Evolutionary conservation across 2,113 vertebrate genomes (phyloP).

Genomic region (Pluvialis apricaria): DNA sequence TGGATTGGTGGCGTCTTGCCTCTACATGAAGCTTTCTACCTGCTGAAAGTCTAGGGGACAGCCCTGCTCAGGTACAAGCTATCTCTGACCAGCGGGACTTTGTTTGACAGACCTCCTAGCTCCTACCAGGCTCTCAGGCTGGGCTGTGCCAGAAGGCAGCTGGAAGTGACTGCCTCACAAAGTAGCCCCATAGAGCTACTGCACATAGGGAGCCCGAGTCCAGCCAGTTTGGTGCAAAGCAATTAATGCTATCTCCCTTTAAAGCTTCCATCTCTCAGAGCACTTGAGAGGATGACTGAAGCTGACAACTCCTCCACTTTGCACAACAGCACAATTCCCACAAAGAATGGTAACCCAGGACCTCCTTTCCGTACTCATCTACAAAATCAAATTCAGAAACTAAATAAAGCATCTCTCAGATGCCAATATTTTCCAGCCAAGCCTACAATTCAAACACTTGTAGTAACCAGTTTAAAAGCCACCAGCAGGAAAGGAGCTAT

Average conservation of each 20-base stretch:
- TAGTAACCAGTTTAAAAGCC: neutral
- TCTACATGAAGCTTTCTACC: neutral
- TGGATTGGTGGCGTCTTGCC: neutral
- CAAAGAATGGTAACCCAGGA: neutral
- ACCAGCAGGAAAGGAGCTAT: neutral
- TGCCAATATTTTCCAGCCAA: neutral
- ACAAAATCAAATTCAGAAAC: neutral
- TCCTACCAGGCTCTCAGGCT: rapidly evolving
- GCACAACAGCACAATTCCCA: neutral
- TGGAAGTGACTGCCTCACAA: neutral
- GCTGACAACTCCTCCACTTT: neutral
- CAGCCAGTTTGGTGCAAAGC: neutral
- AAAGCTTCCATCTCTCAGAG: neutral
- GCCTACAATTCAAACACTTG: neutral
- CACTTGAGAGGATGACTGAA: neutral
- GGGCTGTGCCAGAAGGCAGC: neutral
- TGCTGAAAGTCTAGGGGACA: neutral
- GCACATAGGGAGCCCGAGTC: rapidly evolving
- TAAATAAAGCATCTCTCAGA: neutral
- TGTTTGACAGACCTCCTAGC: neutral
- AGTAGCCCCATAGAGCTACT: neutral
- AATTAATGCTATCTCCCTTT: neutral
- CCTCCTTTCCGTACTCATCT: neutral
- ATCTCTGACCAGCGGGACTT: rapidly evolving
- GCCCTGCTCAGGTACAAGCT: neutral